phyloP scores from a whole-genome alignment of 2,888 invertebrate species.

The Girardia tigrina region DNA sequence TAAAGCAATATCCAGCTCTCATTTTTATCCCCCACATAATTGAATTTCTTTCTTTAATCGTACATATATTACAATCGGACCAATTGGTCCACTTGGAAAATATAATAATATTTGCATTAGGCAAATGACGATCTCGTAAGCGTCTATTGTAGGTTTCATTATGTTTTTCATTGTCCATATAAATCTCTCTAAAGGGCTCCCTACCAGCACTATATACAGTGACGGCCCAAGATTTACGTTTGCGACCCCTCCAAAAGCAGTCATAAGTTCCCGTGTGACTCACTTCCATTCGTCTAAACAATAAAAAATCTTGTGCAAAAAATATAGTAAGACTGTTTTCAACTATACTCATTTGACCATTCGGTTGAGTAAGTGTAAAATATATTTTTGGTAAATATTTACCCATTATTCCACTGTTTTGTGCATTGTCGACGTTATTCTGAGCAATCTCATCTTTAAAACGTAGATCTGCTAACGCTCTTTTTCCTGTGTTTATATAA shows the following conservation, averaged over 20 bases:
- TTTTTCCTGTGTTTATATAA: neutral
- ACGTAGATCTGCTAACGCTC: slow-evolving; percentile 9
- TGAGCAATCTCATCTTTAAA: slow-evolving; percentile 16
- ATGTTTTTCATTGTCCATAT: neutral
- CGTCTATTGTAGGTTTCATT: slow-evolving; percentile 2
- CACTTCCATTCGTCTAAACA: neutral
- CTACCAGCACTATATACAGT: slow-evolving; percentile 7
- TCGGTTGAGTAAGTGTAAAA: neutral
- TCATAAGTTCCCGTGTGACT: slow-evolving; percentile 16
- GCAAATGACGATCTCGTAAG: neutral
- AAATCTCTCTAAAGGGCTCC: slow-evolving; percentile 31
- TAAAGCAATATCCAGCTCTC: neutral
- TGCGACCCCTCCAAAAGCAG: slow-evolving; percentile 16
- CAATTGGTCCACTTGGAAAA: slow-evolving; percentile 12
- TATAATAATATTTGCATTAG: neutral
- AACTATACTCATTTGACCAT: neutral
- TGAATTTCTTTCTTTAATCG: slow-evolving; percentile 15
- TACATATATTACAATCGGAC: slow-evolving; percentile 14
- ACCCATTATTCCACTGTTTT: neutral
- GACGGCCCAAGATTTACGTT: slow-evolving; percentile 6
- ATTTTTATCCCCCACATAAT: neutral
- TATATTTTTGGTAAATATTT: neutral
- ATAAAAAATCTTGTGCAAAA: neutral
- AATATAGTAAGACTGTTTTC: neutral
- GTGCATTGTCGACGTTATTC: neutral